Evolutionary conservation across 2,113 vertebrate species (phyloP), one percentile per base, ranked within the genome.

Genomic region (Macquaria australasica): DNA sequence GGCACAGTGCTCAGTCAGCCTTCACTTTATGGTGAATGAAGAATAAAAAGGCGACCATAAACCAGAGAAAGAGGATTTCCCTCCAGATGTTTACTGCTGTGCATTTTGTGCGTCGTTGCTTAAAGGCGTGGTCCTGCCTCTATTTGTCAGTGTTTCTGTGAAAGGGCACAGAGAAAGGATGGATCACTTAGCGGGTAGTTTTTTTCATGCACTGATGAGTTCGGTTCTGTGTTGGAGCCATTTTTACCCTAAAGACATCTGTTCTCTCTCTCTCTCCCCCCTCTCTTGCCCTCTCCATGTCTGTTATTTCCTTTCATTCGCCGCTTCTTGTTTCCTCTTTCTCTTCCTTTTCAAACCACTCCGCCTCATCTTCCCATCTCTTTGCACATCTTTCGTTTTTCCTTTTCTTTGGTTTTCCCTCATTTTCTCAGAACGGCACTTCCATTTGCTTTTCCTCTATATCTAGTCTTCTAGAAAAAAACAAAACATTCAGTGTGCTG

Each of bases 191-290:
- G 71, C 7, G 55, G 68, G 45, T 63, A 62, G 43, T 76, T 77
- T 62, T 86, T 70, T 67, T 86, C 83, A 90, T 48, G 86, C 86
- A 64, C 76, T 56, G 23, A 20, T 87, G 81, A 84, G 10, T 73
- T 69, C 5, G 11, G 62, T 77, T 86, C 71, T 68, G 75, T 43
- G 25, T 64, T 62, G 10, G 77, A 78, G 62, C 66, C 15, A 28
- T 81, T 86, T 84, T 82, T 70, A 60, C 75, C 82, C 62, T 62
- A n/a, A 39, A 83, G 79, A 83, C 45, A 0, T 73, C n/a, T 37
- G 70, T 50, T 51, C 81, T 62, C 59, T 53, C 77, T 2, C 43
- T 67, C 28, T 31, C 18, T 58, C 20, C 66, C 37, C 20, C 66
- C 37, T 72, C 66, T 34, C 16, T 67, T 73, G 14, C 10, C 21